Base-by-base conservation (phyloP, 2,113 vertebrate species). In the Chaetodon trifascialis region DNA sequence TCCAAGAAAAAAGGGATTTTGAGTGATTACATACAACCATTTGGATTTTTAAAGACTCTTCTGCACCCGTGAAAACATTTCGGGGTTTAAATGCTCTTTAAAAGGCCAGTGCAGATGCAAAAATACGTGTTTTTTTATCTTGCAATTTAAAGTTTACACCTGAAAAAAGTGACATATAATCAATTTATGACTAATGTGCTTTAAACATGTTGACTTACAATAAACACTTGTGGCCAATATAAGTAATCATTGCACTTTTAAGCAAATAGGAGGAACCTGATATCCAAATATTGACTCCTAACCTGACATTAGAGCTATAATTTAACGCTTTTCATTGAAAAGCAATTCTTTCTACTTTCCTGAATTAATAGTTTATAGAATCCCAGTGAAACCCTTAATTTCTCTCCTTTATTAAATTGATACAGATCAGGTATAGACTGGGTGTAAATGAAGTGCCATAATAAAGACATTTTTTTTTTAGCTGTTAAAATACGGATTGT, bases 1-100 rank as follows among this genome's bases (percentile, higher is more conserved):
- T 44, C 42, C 42, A 16, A 46, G 44, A 79, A 56, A 59, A 82
- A 86, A 74, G 17, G 54, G 46, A 30, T 72, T 38, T 34, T 21
- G 42, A 74, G 47, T 67, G 38, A 60, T 59, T 25, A 55, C 30
- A 49, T 56, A 11, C 6, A 73, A 58, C 3, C 10, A 17, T 54
- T 40, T 36, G 12, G 14, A 47, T 7, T 74, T 74, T 73, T 10
- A 30, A 15, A 58, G 42, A 40, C 64, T 58, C 16, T 58, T 12
- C 14, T 51, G 30, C 17, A 69, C n/a, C 49, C 19, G 4, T 16
- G 23, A 56, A 73, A 63, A n/a, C 17, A 73, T 69, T 40, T 40
- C 4, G 54, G 17, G 8, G 16, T 30, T 55, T 4, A 74, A 52
- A 58, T 59, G 64, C 54, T 64, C 5, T 54, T 46, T 14, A 5